These are phyloP conservation scores for Pelobates cultripes DNA, from an alignment of 2,797 vertebrate genomes.

Conservation along the genomic window DNA sequence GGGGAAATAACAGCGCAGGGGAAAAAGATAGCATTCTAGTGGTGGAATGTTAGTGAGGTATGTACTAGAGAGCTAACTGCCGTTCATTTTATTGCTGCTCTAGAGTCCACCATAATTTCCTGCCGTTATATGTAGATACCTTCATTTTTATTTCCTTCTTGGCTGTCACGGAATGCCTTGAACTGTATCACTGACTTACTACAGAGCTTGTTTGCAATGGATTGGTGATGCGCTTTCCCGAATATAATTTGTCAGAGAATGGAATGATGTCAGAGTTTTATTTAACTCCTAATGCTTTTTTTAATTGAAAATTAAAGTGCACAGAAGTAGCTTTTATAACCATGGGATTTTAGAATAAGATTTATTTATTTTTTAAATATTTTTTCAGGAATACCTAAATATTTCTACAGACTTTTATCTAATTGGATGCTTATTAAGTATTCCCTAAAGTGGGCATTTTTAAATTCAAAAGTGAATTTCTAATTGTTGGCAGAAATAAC, in stretches of 20 bases:
- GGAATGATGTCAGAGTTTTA: background rate
- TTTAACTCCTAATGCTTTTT: background rate
- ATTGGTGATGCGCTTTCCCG: conserved; percentile 62
- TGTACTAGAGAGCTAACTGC: conserved; percentile 56
- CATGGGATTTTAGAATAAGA: background rate
- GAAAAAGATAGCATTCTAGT: conserved; percentile 59
- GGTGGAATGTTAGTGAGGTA: conserved; percentile 61
- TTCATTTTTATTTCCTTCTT: conserved; percentile 35
- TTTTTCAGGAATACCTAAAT: too few relatives aligned
- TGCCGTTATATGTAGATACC: conserved; percentile 51
- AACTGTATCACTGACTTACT: conserved; percentile 61
- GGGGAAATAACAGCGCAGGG: background rate
- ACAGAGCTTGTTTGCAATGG: conserved; percentile 60
- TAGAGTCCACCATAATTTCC: conserved; percentile 62
- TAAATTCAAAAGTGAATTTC: too few relatives aligned
- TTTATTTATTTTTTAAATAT: too few relatives aligned
- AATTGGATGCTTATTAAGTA: too few relatives aligned
- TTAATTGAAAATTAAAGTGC: background rate
- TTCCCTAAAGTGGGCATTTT: too few relatives aligned
- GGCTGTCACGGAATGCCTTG: conserved; percentile 64
- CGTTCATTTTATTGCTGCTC: conserved; percentile 60
- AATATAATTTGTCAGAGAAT: conserved; percentile 64
- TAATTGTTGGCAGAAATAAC: too few relatives aligned
- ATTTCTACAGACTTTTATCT: too few relatives aligned
- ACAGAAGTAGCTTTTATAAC: background rate